Evolutionary conservation across 2,797 vertebrate genomes (phyloP), one percentile per base, ranked within the genome.

Genomic region (Novumbra hubbsi): DNA sequence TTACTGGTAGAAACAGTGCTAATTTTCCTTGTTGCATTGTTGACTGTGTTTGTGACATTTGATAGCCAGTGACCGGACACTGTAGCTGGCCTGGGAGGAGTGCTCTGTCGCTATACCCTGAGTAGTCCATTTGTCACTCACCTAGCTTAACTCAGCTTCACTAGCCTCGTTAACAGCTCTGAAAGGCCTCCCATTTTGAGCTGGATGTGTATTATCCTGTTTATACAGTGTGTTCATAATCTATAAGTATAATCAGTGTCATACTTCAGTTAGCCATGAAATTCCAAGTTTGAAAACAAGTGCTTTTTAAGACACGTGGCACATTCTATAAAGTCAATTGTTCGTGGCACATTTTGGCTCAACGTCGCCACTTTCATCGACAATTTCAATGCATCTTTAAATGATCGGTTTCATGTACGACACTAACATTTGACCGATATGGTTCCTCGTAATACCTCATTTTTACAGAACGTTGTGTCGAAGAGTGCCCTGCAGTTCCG

Each of bases 401-500:
- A 15, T 52, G 7, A 52, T 24, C 9, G 3, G 55, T 60, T 60
- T 60, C 9, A 60, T 60, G 21, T 1, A n/a, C 19, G 21, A 24
- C 21, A 60, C 24, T 19, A 60, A 60, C 27, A 17, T 64, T 17
- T 64, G 0, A 8, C 14, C 12, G 4, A 7, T 64, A 19, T 34
- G 16, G 7, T 50, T 8, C 50, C 5, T 50, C 57, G 32, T 14
- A 65, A 24, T 38, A n/a, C 24, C 64, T 72, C 11, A 80, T 5
- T 15, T 66, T 71, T 73, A 0, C 85, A 99, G 98, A 98, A 95
- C 60, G 95, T 97, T 3, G 97, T 99, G 81, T 96, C 98, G 0
- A 97, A 94, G 89, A 98, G 97, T 0, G 97, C 98, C 5, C 92
- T 99, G 81, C 98, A 99, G 87, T 99, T 98, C 88, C 93, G 94